These are phyloP conservation scores for Limanda limanda DNA, from an alignment of 2,113 vertebrate genomes.

Conservation along the genomic window DNA sequence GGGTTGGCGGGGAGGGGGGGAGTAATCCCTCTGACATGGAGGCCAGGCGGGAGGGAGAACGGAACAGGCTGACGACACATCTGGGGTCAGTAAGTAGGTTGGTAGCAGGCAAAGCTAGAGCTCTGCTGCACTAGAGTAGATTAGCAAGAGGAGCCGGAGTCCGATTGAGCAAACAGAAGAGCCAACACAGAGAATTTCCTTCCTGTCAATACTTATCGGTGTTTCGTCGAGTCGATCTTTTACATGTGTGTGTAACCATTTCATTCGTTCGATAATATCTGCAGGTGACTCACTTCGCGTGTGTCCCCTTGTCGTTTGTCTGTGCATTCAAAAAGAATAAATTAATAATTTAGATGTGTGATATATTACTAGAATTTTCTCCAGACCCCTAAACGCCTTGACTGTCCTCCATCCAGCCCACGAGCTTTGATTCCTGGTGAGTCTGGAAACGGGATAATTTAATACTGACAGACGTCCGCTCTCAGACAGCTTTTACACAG, in stretches of 20 bases:
- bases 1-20: neutral
- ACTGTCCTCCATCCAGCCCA: conserved; percentile 28
- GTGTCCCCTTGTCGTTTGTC: conserved; percentile 2
- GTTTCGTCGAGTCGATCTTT: conserved; percentile 15
- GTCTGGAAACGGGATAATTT: conserved; percentile 31
- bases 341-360: conserved; percentile 25
- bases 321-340: conserved; percentile 45
- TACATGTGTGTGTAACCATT: neutral
- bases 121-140: conserved; percentile 66
- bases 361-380: conserved; percentile 27
- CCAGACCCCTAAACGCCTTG: neutral
- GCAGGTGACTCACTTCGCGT: conserved; percentile 15
- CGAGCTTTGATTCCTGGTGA: conserved; percentile 30
- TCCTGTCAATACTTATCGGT: conserved; percentile 51
- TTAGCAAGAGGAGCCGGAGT: conserved; percentile 64
- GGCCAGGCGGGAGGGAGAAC: conserved; percentile 59
- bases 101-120: conserved; percentile 65
- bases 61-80: conserved; percentile 72
- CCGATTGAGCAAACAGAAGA: conserved; percentile 49
- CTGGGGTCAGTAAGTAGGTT: conserved; percentile 75
- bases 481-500: conserved; percentile 56
- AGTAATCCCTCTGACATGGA: conserved; percentile 73
- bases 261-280: conserved; percentile 9
- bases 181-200: conserved; percentile 27
- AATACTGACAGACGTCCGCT: conserved; percentile 67